A percentile compares a stretch with the other conserved stretches of the same genome.
These are phyloP conservation scores for Stomatorhinus ivindoensis DNA, from an alignment of 2,113 vertebrate species.

Conservation along the genomic window DNA sequence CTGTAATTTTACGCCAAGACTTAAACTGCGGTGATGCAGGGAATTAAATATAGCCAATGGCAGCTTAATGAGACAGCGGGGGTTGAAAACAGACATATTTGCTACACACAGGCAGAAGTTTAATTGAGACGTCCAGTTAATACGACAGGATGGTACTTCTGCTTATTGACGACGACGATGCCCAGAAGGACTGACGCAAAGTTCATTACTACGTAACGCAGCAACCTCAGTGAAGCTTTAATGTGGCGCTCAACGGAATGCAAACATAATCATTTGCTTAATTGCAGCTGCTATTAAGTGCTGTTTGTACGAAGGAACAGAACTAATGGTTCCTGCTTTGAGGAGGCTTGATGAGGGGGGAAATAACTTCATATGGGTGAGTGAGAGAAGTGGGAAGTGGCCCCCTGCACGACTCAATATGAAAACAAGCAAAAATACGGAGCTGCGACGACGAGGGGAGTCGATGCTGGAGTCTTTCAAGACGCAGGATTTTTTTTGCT, in stretches of 20 bases:
- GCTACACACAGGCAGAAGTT: background rate
- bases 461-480: too few relatives aligned
- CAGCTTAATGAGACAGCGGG: background rate
- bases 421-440: background rate
- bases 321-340: background rate
- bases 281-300: conserved; percentile 26
- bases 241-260: conserved; percentile 8
- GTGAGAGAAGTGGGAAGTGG: background rate
- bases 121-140: background rate
- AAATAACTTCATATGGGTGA: background rate
- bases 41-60: background rate
- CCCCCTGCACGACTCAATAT: background rate
- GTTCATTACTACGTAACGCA: background rate
- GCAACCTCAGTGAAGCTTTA: conserved; percentile 1
- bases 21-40: background rate
- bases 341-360: background rate
- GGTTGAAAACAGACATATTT: background rate
- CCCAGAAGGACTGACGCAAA: conserved; percentile 1
- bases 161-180: background rate
- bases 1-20: background rate
- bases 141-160: background rate
- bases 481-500: too few relatives aligned
- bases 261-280: conserved; percentile 26
- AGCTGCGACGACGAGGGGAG: background rate
- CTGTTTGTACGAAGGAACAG: background rate